Evolutionary conservation across 2,888 invertebrate species (phyloP), one percentile per base, ranked within the genome.

Genomic region (Luperina testacea): DNA sequence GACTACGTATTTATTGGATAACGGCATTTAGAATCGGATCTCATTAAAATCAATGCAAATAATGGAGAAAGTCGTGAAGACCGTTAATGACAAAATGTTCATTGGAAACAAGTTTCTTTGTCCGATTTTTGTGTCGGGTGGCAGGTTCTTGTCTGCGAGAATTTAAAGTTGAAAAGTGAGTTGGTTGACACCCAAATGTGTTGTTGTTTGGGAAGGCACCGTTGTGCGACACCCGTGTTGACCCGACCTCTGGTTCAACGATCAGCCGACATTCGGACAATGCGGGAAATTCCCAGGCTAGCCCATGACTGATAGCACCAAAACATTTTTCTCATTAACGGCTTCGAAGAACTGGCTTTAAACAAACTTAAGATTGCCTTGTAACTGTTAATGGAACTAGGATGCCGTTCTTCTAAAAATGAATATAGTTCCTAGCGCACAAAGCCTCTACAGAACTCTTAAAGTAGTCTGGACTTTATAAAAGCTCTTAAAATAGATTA

Each of bases 191-290:
- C 77, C 79, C 81, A 84, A 86, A 81, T 81, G 51, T 53, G 90
- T 90, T 84, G 88, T 87, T 90, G 88, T 90, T 87, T 89, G 84
- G 78, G 72, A 72, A 88, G 88, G 89, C 90, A 93, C 95, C 94
- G 96, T 95, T 95, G 92, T 88, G 74, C 89, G 92, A 91, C 92
- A 90, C 90, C 88, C 88, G 90, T 89, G 90, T 90, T 87, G 90
- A 81, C 83, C 79, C 70, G 70, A 59, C 71, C 80, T 78, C 73
- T 84, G 77, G 87, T 90, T 91, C 90, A 90, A 90, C 86, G 89
- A 89, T 91, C 89, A 88, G 81, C 84, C 84, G 85, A 89, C 90
- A 90, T 91, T 93, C 85, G 89, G 91, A 93, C 92, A 93, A 92
- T 92, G 90, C 90, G 88, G 81, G 78, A 77, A 78, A 74, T 87